Base-by-base conservation (phyloP, 2,888 invertebrate species). In the Arrhopalites spinosus region DNA sequence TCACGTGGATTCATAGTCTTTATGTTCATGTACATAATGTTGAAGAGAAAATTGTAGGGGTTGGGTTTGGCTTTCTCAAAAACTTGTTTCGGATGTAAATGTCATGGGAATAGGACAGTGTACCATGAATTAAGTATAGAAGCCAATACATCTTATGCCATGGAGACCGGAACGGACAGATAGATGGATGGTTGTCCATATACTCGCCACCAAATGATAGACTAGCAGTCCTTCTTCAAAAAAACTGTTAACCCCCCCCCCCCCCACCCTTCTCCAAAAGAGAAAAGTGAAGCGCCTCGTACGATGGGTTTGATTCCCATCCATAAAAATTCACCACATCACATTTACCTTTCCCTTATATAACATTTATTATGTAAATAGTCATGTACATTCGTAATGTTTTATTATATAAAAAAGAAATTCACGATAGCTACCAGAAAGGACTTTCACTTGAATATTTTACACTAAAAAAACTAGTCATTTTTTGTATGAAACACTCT, bases 161-260 rank as follows among this genome's bases (percentile, higher is more conserved):
- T 50, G 69, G 47, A 53, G 69, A 69, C 69, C 69, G 69, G 69
- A 69, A 69, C 69, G 69, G 69, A 69, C 69, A 69, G 69, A 53
- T 53, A 69, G 69, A 69, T 69, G 69, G 69, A 69, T 69, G 69
- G 69, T 47, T 69, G 69, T 69, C 53, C 53, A 69, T 69, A 56
- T 36, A 36, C 36, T 36, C 53, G 20, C 29, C 5, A 69, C 53
- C 50, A 25, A 69, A 69, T 69, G 69, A 69, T 69, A 53, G 69
- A 69, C 69, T 69, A 30, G 53, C 69, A 17, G 59, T 59, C 59
- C 59, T 11, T 25, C 23, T 17, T 17, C 17, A 53, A 13, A 53
- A 2, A 17, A 53, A 20, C 53, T 53, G 53, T n/a, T n/a, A n/a
- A n/a, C 36, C 36, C 36, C 36, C 36, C 11, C 36, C 36, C 11